These are phyloP conservation scores for Graphium colonna DNA, from an alignment of 2,888 invertebrate species.

Conservation along the genomic window DNA sequence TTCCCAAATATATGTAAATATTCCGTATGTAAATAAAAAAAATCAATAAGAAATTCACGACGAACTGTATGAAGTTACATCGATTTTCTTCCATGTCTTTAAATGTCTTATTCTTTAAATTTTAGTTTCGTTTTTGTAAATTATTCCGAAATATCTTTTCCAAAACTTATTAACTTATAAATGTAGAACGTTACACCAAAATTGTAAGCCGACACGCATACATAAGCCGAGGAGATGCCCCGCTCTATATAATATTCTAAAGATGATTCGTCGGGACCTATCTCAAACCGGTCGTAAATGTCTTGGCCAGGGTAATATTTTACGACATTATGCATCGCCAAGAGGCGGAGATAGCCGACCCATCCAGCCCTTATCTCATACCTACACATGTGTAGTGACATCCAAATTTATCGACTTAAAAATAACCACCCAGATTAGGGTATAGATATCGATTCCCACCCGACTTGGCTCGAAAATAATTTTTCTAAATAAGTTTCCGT, in stretches of 20 bases:
- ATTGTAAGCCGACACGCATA: no score
- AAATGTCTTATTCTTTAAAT: no score
- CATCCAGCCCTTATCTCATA: conserved; percentile 57
- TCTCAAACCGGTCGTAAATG: conserved; percentile 70
- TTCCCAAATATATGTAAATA: no score
- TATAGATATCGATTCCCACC: conserved; percentile 53
- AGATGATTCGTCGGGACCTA: conserved; percentile 68
- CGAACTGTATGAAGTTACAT: no score
- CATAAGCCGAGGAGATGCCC: conserved; percentile 21
- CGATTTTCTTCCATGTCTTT: no score
- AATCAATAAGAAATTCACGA: no score
- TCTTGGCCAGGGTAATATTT: conserved; percentile 75
- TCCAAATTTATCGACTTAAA: conserved; percentile 77
- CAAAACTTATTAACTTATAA: no score
- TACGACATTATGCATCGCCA: conserved; percentile 56
- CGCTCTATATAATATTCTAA: conserved; percentile 42
- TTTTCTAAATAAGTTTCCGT: conserved; percentile 44
- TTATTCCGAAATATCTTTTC: no score
- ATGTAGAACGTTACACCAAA: no score
- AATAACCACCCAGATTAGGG: conserved; percentile 72
- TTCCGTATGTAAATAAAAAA: no score
- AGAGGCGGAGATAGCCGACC: conserved; percentile 52
- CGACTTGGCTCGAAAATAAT: conserved; percentile 54
- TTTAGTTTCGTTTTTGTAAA: no score
- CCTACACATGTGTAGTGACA: conserved; percentile 73